Evolutionary conservation across 1,140 invertebrate genomes (phyloP), one percentile per base, ranked within the genome.

Genomic region (Hyles vespertilio): DNA sequence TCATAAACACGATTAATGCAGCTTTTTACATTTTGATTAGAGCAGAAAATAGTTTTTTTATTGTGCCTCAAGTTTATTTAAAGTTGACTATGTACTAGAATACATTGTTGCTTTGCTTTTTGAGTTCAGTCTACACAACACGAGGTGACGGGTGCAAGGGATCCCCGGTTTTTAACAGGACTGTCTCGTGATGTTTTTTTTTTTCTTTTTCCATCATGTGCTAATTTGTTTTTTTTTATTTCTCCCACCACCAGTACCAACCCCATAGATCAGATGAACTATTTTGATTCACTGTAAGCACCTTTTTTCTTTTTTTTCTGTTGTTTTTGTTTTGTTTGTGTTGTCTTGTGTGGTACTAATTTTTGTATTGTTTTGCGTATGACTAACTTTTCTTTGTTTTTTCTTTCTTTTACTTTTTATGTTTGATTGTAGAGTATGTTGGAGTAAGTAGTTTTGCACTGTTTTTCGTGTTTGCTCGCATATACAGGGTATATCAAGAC

Each of bases 201-300:
- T 63, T 73, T 71, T 65, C 51, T 58, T 62, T 64, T 65, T 58
- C 50, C 53, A 58, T 61, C 65, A 63, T 71, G 61, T 65, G 79
- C 73, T 84, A 81, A 84, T 84, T 72, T 77, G 56, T 74, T 76
- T 83, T 78, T 80, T 71, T 70, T 81, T 79, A 79, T 70, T 70
- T 58, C 56, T 52, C 51, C 58, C 57, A 58, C 67, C 74, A 64
- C 82, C 82, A 88, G 85, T 84, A 88, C 85, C 77, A 88, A 88
- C 81, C 85, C 85, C 70, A 79, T 84, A 79, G 85, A 88, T 88
- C 85, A 88, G 82, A 86, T 88, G 81, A 88, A 86, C 83, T 88
- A 86, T 86, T 88, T 88, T 85, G 85, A 88, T 60, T 88, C 85
- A 65, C 82, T 88, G 85, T 88, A 88, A 88, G 85, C 80, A 78